These are phyloP conservation scores for Alectoris magna DNA, from an alignment of 2,797 vertebrate species.

Conservation along the genomic window DNA sequence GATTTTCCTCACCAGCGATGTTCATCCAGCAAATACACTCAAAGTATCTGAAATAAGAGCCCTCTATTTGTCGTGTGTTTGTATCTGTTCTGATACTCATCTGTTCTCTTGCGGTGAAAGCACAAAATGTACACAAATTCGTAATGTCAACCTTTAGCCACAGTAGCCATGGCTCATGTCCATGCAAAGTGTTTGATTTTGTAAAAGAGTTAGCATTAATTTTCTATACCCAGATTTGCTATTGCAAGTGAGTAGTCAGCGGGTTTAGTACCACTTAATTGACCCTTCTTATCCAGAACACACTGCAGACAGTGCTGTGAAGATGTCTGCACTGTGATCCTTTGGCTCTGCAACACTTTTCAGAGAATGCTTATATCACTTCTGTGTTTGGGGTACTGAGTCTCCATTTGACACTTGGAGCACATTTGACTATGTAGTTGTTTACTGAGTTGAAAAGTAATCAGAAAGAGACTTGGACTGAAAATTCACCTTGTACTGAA, in stretches of 20 bases:
- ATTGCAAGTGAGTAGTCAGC: not conserved
- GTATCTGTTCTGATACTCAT: constrained; percentile 52
- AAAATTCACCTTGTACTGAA: not conserved
- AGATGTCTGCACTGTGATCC: not conserved
- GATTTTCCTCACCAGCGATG: not conserved
- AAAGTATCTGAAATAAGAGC: constrained; percentile 39
- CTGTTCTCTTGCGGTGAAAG: constrained; percentile 61
- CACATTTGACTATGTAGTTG: not conserved
- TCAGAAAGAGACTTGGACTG: not conserved
- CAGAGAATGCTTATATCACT: not conserved
- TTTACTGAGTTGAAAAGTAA: not conserved
- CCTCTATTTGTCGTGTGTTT: constrained; percentile 55
- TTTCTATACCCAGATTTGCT: constrained; percentile 5
- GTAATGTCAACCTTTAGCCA: constrained; percentile 53
- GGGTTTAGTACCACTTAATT: constrained; percentile 26
- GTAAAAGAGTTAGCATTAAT: not conserved
- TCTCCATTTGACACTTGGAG: not conserved
- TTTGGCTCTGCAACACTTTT: not conserved
- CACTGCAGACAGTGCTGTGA: not conserved
- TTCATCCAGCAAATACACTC: constrained; percentile 18
- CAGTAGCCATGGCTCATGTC: constrained; percentile 35
- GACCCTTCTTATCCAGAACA: not conserved
- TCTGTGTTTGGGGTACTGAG: not conserved
- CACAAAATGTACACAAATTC: constrained; percentile 61
- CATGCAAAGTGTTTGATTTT: constrained; percentile 30